Evolutionary conservation across 2,888 invertebrate genomes (phyloP).

Genomic region (Rhagonycha lutea): DNA sequence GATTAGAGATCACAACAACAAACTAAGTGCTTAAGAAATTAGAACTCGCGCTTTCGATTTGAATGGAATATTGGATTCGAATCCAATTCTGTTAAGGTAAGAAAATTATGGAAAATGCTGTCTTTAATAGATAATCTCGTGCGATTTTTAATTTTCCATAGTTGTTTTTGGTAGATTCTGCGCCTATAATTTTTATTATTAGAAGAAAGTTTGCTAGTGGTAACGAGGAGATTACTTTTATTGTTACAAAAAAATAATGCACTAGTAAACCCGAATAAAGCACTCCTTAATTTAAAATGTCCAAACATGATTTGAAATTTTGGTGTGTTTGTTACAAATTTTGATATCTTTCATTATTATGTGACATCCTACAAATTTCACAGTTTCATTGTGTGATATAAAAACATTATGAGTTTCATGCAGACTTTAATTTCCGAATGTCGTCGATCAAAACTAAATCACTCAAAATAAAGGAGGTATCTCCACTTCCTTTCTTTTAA

Average conservation of each 20-base stretch:
- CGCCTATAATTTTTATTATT: too few species aligned
- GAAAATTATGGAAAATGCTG: neutral
- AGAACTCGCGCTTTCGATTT: constrained; percentile 26
- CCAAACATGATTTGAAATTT: neutral
- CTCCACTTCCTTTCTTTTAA: neutral
- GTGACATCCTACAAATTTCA: neutral
- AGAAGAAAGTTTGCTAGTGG: too few species aligned
- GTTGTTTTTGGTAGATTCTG: too few species aligned
- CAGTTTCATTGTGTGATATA: neutral
- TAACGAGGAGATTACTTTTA: too few species aligned
- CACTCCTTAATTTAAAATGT: neutral
- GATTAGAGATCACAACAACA: constrained; percentile 37
- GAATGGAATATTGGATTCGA: constrained; percentile 15
- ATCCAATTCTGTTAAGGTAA: neutral
- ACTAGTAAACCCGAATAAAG: too few species aligned
- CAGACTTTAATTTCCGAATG: constrained; percentile 1
- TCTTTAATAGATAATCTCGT: neutral
- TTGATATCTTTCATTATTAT: neutral
- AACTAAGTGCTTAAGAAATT: constrained; percentile 38
- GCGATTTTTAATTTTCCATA: too few species aligned
- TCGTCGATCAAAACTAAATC: neutral
- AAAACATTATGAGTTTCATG: neutral
- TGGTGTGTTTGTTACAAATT: neutral
- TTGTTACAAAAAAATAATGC: too few species aligned
- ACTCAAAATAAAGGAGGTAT: neutral